Percentiles rank a stretch among this genome's conserved stretches.
These are phyloP conservation scores for Australoheros facetus DNA, from an alignment of 2,797 vertebrate species.

Conservation along the genomic window DNA sequence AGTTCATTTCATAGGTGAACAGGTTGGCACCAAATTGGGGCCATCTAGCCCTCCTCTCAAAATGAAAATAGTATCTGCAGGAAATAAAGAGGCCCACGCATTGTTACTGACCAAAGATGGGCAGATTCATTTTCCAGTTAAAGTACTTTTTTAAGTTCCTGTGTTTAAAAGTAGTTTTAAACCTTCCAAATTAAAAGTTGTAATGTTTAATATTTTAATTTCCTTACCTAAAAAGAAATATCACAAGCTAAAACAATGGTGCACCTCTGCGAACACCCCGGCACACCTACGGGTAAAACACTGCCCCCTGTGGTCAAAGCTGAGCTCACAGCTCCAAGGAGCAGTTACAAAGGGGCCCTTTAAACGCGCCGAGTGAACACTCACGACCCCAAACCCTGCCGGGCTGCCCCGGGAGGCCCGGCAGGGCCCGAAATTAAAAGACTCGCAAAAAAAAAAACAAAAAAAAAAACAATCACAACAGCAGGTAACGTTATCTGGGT, in stretches of 20 bases:
- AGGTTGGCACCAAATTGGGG: not conserved
- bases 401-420: constrained; percentile 7
- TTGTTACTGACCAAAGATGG: not conserved
- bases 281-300: too few relatives aligned
- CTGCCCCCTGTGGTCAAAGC: not conserved
- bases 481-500: not conserved
- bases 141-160: too few relatives aligned
- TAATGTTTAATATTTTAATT: too few relatives aligned
- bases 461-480: not conserved
- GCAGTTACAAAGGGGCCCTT: not conserved
- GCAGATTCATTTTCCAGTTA: too few relatives aligned
- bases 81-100: not conserved
- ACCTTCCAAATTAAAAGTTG: not conserved
- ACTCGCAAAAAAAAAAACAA: not conserved
- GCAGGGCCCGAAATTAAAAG: not conserved
- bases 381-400: not conserved
- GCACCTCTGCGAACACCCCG: not conserved
- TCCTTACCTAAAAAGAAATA: too few relatives aligned
- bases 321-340: not conserved
- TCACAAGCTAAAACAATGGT: too few relatives aligned
- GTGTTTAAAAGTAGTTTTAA: too few relatives aligned
- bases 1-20: not conserved
- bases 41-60: not conserved
- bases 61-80: not conserved
- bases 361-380: constrained; percentile 26